These are phyloP conservation scores for Gortyna flavago DNA, from an alignment of 2,888 invertebrate species.

Conservation along the genomic window DNA sequence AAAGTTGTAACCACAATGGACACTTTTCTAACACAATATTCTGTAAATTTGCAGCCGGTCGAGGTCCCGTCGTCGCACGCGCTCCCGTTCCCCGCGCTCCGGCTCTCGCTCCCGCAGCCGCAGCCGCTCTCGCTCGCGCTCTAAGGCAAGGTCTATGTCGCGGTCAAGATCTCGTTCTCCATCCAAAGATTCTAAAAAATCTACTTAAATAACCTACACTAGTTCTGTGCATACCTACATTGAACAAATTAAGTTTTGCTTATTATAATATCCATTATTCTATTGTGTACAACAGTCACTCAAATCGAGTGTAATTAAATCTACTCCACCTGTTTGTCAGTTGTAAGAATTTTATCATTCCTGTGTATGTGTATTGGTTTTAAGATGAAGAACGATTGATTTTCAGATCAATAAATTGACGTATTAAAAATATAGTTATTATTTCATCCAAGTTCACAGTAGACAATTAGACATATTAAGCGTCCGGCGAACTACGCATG, in stretches of 20 bases:
- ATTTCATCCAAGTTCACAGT: conserved; percentile 14
- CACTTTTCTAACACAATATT: conserved; percentile 35
- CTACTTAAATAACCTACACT: conserved; percentile 75
- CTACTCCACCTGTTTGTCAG: conserved; percentile 65
- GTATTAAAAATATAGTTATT: conserved; percentile 57
- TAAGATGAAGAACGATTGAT: conserved; percentile 79
- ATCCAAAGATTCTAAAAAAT: conserved; percentile 88
- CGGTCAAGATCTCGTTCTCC: conserved; percentile 87
- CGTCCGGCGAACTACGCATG: too few relatives aligned
- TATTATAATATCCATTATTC: conserved; percentile 51
- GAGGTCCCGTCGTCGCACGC: conserved; percentile 91
- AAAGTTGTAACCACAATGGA: conserved; percentile 19
- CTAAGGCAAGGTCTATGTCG: conserved; percentile 87
- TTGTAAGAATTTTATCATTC: conserved; percentile 80
- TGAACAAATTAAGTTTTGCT: conserved; percentile 63
- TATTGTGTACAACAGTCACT: conserved; percentile 55
- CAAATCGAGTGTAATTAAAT: conserved; percentile 54
- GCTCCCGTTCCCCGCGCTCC: conserved; percentile 90
- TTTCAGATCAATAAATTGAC: conserved; percentile 81
- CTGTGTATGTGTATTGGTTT: conserved; percentile 76
- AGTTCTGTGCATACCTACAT: conserved; percentile 57
- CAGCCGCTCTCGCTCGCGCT: conserved; percentile 88
- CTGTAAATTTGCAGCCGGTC: conserved; percentile 87
- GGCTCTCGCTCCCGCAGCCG: conserved; percentile 87
- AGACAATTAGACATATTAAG: too few relatives aligned